phyloP scores from a whole-genome alignment of 1,140 invertebrate species.

The Drosophila grimshawi region DNA sequence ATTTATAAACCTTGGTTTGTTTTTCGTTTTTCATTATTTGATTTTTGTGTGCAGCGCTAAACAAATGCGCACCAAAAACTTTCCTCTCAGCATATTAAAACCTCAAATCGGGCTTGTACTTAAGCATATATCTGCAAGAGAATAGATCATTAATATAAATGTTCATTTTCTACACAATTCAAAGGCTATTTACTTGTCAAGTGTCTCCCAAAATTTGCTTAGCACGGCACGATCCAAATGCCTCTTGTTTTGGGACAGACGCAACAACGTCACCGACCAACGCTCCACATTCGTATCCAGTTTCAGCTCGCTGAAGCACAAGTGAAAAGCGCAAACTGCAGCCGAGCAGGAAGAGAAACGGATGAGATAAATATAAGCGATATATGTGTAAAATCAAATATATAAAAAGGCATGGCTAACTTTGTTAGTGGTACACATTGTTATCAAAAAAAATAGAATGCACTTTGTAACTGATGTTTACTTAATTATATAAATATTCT shows the following conservation, averaged over 20 bases:
- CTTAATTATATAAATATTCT: too few species aligned
- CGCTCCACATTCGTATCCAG: constrained; percentile 96
- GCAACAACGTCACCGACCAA: constrained; percentile 97
- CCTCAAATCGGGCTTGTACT: constrained; percentile 95
- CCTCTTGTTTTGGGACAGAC: constrained; percentile 95
- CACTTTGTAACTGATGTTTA: too few species aligned
- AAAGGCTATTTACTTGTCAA: constrained; percentile 90
- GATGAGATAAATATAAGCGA: neutral
- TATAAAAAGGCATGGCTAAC: too few species aligned
- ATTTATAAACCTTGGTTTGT: constrained; percentile 7
- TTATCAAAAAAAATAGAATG: too few species aligned
- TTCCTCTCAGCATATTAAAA: constrained; percentile 87
- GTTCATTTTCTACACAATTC: neutral
- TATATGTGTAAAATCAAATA: neutral
- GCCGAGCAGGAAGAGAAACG: too few species aligned
- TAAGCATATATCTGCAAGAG: constrained; percentile 94
- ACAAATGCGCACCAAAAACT: constrained; percentile 4
- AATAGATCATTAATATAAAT: constrained; percentile 1
- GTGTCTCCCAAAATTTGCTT: constrained; percentile 98
- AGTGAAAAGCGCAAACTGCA: constrained; percentile 97
- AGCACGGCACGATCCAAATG: constrained; percentile 98
- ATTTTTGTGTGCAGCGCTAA: constrained; percentile 3
- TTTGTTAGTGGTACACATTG: too few species aligned
- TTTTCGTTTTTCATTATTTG: neutral
- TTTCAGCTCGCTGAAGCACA: constrained; percentile 98